Percentiles rank a stretch among this genome's conserved stretches.
phyloP scores from a whole-genome alignment of 1,140 invertebrate species.

The Palaemon carinicauda region DNA sequence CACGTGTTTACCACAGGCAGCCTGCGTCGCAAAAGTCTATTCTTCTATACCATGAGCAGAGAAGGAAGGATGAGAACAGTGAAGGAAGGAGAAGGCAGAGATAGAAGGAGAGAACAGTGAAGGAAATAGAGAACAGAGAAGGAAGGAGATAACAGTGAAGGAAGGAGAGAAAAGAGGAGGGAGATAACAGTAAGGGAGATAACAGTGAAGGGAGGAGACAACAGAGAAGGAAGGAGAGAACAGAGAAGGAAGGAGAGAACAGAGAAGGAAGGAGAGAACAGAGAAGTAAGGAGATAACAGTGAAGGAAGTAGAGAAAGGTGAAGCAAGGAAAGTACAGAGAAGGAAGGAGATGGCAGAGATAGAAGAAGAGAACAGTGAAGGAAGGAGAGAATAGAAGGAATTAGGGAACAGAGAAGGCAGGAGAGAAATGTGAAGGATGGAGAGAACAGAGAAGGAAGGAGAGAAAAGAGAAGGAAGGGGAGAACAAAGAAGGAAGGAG shows the following conservation, averaged over 20 bases:
- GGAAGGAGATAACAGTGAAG: too few relatives aligned
- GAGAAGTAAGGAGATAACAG: too few relatives aligned
- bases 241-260: not conserved
- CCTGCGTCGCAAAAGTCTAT: too few relatives aligned
- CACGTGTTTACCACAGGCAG: too few relatives aligned
- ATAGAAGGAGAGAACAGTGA: not conserved
- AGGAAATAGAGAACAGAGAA: not conserved
- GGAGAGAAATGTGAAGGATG: not conserved
- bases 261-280: not conserved
- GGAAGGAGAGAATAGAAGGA: not conserved
- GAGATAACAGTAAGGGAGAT: not conserved
- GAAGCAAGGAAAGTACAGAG: not conserved
- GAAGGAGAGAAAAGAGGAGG: not conserved
- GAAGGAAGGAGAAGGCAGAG: not conserved
- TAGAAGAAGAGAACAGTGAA: not conserved
- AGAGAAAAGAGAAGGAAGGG: not conserved
- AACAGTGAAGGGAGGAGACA: too few relatives aligned
- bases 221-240: too few relatives aligned
- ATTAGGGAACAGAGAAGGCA: not conserved
- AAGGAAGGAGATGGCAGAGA: not conserved
- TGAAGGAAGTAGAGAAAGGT: not conserved
- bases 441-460: not conserved
- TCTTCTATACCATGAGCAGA: too few relatives aligned
- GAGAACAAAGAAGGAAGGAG: not conserved
- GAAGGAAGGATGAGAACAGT: too few relatives aligned